Evolutionary conservation across 2,797 vertebrate species (phyloP), one percentile per base, ranked within the genome.

Genomic region (Simalia tracyae): DNA sequence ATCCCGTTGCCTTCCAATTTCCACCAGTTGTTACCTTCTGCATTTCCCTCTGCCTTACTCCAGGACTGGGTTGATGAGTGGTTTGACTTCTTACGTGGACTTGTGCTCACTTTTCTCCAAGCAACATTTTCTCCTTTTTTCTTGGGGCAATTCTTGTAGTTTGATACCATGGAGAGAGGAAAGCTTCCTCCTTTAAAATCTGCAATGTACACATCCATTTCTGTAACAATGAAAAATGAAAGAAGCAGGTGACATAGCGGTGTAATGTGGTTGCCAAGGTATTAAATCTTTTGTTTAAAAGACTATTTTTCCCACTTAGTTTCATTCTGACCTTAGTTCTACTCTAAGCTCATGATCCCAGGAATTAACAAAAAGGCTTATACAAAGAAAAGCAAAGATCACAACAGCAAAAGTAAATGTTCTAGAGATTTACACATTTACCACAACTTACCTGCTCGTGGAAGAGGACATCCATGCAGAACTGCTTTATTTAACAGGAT

Each of bases 401-500:
- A 81, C 36, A 81, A 60, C 22, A 31, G 6, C 26, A 81, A 22
- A 81, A 90, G 68, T 56, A 66, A 64, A 91, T 56, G 22, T 64
- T 84, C 36, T 68, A 89, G 50, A 31, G 26, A 61, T 19, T 15
- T 22, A 86, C 2, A 42, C n/a, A 66, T n/a, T 4, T n/a, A 4
- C 15, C 88, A 76, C 50, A 6, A 56, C 24, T 93, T 97, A 99
- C 99, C 99, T 97, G 98, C 96, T 95, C 98, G 98, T 81, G 98
- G 97, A 90, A 99, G 98, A 64, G 98, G 98, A 96, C 99, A 99
- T 95, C 98, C 98, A 50, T 97, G 98, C 86, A 99, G 96, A 89
- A 99, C 97, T 1, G 98, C 98, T 97, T 99, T 99, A 96, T 99
- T 99, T 89, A 99, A 97, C 96, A 99, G 96, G 97, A 99, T 99